Evolutionary conservation across 2,888 invertebrate genomes (phyloP), one percentile per base, ranked within the genome.

Genomic region (Apoda limacodes): DNA sequence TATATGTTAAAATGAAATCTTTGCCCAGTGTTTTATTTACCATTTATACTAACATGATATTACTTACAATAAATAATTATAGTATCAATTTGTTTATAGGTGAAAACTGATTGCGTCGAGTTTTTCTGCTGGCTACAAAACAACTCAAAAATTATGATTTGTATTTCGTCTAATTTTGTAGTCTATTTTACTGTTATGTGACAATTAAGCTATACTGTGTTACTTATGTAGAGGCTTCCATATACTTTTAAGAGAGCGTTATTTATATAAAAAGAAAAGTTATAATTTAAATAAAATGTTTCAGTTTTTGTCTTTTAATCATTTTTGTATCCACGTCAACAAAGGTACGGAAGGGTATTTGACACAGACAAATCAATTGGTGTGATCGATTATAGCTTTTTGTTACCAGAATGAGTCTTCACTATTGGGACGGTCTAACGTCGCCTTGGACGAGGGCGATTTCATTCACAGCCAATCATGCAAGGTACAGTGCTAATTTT

Each of bases 181-280:
- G 43, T 43, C 42, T 50, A 46, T 24, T 35, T 19, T 32, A 35
- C 14, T 30, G 32, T 40, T 45, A 55, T 46, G 42, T 50, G 44
- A 54, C 44, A 55, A 52, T 55, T 52, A 45, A 50, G 57, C 48
- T 58, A n/a, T 57, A 55, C 48, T 56, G 54, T 62, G 58, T 64
- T n/a, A n/a, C n/a, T 65, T 65, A 63, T 63, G 67, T 78, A 78
- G 78, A 78, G 76, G 78, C 78, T 80, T 80, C 78, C 78, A 76
- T 55, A 68, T 70, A 62, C 48, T 57, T 60, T 59, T 57, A 61
- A 71, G 65, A 72, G 63, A 75, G 57, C 64, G 60, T 71, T 72
- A 76, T 75, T 70, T 76, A 75, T 71, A 69, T 66, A 56, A 68
- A 48, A 47, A 21, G 52, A 56, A 61, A 56, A 63, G 58, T 71